These are phyloP conservation scores for Agrochola lota DNA, from an alignment of 2,888 invertebrate species.

Conservation along the genomic window DNA sequence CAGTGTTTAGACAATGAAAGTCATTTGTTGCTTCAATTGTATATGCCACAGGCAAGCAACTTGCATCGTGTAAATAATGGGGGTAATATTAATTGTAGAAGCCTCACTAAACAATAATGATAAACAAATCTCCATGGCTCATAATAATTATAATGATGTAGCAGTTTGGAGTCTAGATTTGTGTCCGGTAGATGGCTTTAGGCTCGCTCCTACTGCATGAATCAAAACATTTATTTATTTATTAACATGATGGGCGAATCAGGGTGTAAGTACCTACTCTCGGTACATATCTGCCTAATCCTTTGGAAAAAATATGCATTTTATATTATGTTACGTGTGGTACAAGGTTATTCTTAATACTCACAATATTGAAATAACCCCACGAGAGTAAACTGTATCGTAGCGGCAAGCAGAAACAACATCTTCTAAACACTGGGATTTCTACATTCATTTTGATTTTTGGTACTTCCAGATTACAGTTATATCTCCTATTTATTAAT, in stretches of 20 bases:
- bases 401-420: slow-evolving; percentile 76
- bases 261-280: not conserved
- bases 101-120: not conserved
- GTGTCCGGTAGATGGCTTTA: not conserved
- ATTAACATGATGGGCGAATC: too few relatives aligned
- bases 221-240: too few relatives aligned
- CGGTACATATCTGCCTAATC: not conserved
- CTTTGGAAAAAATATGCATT: not conserved
- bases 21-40: not conserved
- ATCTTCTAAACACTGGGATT: slow-evolving; percentile 73
- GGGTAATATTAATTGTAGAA: not conserved
- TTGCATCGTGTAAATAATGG: not conserved
- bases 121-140: not conserved
- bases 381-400: slow-evolving; percentile 75
- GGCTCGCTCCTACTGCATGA: too few relatives aligned
- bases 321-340: not conserved
- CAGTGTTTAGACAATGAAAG: too few relatives aligned
- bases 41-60: not conserved
- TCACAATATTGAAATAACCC: slow-evolving; percentile 71
- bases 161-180: not conserved
- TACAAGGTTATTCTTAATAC: slow-evolving; percentile 28
- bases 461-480: not conserved
- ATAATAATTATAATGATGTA: not conserved
- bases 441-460: slow-evolving; percentile 12
- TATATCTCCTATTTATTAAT: not conserved